A percentile compares a stretch with the other conserved stretches of the same genome.
phyloP scores from a whole-genome alignment of 2,113 vertebrate species.

The Baryphthengus martii region DNA sequence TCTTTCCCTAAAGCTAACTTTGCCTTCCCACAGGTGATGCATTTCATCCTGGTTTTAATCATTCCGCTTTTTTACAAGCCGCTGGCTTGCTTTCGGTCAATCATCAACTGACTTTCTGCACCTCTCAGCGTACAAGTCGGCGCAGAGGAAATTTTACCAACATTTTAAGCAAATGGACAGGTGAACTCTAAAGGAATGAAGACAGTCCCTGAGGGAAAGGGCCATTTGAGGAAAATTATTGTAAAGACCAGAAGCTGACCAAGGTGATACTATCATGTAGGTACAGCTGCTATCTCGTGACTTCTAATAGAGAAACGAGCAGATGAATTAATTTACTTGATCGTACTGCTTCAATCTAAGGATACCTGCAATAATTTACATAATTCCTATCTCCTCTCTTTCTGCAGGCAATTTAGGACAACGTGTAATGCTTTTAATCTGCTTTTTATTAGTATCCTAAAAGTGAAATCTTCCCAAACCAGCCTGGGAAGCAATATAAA shows the following conservation, averaged over 20 bases:
- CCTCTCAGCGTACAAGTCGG: not conserved
- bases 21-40: not conserved
- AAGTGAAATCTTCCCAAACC: slow-evolving; percentile 65
- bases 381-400: slow-evolving; percentile 42
- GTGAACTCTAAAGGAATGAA: not conserved
- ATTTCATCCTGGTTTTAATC: slow-evolving; percentile 10
- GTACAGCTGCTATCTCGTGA: not conserved
- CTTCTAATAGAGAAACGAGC: slow-evolving; percentile 22
- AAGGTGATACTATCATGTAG: not conserved
- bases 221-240: not conserved
- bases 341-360: slow-evolving; percentile 1
- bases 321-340: slow-evolving; percentile 27
- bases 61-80: not conserved
- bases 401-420: slow-evolving; percentile 62
- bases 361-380: slow-evolving; percentile 53
- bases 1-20: not conserved
- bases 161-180: not conserved
- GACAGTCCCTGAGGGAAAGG: not conserved
- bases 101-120: not conserved
- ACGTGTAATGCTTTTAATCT: slow-evolving; percentile 45
- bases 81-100: slow-evolving; percentile 7
- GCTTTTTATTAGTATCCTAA: slow-evolving; percentile 62
- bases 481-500: slow-evolving; percentile 69
- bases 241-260: not conserved
- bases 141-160: not conserved